These are phyloP conservation scores for Lineus longissimus DNA, from an alignment of 1,140 invertebrate genomes.

Conservation along the genomic window DNA sequence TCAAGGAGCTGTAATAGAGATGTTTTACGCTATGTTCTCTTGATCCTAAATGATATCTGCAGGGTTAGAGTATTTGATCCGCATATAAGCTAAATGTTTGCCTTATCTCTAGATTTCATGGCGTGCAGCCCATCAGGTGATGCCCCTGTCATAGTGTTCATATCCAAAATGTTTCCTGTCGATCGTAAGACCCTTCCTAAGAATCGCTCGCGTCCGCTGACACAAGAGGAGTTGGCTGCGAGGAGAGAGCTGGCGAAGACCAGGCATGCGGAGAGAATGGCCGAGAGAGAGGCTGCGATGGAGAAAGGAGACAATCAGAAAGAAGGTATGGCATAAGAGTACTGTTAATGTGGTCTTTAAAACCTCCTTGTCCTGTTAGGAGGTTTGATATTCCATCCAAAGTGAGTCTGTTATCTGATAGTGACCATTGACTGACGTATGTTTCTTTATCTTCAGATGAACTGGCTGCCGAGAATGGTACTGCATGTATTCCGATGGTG, in stretches of 20 bases:
- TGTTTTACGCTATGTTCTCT: too few relatives aligned
- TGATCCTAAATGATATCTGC: too few relatives aligned
- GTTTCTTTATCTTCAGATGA: too few relatives aligned
- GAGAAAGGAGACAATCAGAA: not conserved
- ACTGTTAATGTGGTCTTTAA: too few relatives aligned
- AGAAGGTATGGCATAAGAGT: not conserved
- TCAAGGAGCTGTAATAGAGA: too few relatives aligned
- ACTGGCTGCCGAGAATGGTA: not conserved
- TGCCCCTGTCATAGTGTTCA: constrained; percentile 78
- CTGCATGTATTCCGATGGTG: not conserved
- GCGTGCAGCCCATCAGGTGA: constrained; percentile 64
- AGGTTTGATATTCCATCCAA: too few relatives aligned
- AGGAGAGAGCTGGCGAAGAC: constrained; percentile 68
- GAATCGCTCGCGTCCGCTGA: constrained; percentile 59
- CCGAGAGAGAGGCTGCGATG: not conserved
- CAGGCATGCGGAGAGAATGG: constrained; percentile 30
- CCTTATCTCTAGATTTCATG: constrained; percentile 60
- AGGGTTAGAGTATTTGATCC: too few relatives aligned
- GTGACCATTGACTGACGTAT: too few relatives aligned
- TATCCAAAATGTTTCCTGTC: constrained; percentile 89
- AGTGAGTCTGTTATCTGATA: too few relatives aligned
- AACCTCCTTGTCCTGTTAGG: too few relatives aligned
- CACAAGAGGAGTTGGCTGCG: constrained; percentile 69
- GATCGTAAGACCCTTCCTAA: constrained; percentile 47
- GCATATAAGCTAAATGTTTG: too few relatives aligned